Percentiles rank a stretch among this genome's conserved stretches.
Evolutionary conservation across 37 sponge, comb jelly and placozoan genomes (phyloP).

Genomic region (Diacarnus erythraeanus): DNA sequence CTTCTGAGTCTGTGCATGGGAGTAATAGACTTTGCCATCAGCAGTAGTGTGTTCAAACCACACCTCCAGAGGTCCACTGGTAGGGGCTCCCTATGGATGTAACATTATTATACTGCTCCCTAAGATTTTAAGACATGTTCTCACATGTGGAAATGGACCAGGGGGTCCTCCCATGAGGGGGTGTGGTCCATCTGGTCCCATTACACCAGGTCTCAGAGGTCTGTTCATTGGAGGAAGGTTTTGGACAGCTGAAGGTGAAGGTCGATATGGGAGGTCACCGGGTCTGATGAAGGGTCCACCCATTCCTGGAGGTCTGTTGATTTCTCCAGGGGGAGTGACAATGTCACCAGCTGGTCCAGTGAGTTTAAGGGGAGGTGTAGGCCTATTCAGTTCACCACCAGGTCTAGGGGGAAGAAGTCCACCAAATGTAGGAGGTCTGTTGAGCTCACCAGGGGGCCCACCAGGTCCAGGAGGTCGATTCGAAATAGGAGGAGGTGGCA

Average conservation of each 20-base stretch:
- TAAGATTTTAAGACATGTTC: too few relatives aligned
- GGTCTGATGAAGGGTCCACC: too few relatives aligned
- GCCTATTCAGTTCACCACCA: too few relatives aligned
- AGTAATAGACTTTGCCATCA: conserved; percentile 89
- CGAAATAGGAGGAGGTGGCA: too few relatives aligned
- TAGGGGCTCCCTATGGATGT: not conserved
- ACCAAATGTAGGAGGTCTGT: not conserved
- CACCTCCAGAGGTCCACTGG: conserved; percentile 33
- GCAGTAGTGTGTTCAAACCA: conserved; percentile 93
- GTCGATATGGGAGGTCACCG: not conserved
- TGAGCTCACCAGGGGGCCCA: not conserved
- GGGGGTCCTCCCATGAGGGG: conserved; percentile 5
- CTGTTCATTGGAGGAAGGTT: not conserved
- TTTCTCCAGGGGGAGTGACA: not conserved
- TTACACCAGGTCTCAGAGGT: not conserved
- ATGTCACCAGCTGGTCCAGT: too few relatives aligned
- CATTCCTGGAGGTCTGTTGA: not conserved
- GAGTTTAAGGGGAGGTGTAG: too few relatives aligned
- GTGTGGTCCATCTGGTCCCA: conserved; percentile 5
- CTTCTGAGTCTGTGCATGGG: conserved; percentile 79
- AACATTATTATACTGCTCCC: too few relatives aligned
- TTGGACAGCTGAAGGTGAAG: not conserved
- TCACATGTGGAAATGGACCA: not conserved
- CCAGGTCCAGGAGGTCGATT: not conserved
- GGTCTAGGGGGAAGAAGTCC: not conserved